Percentiles rank a stretch among this genome's conserved stretches.
Evolutionary conservation across 2,113 vertebrate genomes (phyloP).

Genomic region (Columbina picui): DNA sequence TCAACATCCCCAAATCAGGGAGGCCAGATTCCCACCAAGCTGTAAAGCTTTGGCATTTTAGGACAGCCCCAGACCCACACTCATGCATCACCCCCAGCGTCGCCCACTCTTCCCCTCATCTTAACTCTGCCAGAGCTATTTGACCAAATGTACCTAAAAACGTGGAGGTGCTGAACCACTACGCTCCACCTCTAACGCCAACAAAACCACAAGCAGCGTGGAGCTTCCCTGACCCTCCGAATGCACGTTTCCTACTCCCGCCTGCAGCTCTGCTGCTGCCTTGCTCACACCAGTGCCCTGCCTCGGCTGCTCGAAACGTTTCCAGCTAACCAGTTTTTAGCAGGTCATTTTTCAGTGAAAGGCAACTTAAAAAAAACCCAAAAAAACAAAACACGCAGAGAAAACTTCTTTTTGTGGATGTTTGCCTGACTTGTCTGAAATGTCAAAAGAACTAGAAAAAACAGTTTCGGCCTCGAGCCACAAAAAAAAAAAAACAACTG

Average conservation of each 20-base stretch:
- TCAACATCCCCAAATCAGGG: neutral
- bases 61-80: neutral
- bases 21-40: neutral
- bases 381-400: neutral
- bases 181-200: neutral
- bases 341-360: constrained; percentile 25
- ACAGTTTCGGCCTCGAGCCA: neutral
- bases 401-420: neutral
- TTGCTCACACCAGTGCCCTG: neutral
- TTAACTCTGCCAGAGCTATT: neutral
- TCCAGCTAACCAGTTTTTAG: neutral
- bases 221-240: neutral
- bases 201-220: neutral
- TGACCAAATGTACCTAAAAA: neutral
- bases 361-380: neutral
- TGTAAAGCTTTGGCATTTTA: neutral
- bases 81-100: neutral
- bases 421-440: neutral
- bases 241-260: neutral
- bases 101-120: neutral
- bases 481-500: neutral
- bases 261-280: neutral
- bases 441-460: neutral
- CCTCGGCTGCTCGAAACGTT: neutral
- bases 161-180: neutral